A percentile compares a stretch with the other conserved stretches of the same genome.
phyloP scores from a whole-genome alignment of 2,888 invertebrate species.

The Osedax fenrisi region DNA sequence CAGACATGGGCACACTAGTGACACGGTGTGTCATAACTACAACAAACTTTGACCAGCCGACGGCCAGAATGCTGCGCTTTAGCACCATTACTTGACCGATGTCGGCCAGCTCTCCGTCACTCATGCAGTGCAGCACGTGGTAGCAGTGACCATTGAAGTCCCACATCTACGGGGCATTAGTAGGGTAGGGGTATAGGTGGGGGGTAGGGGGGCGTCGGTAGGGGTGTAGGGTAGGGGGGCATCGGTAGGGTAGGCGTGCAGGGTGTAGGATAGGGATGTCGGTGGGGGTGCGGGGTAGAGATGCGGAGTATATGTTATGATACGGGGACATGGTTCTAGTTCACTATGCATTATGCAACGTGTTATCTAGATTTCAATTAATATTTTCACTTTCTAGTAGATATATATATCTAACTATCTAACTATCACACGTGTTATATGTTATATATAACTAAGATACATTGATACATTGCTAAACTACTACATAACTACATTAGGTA shows the following conservation, averaged over 20 bases:
- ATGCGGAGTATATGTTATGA: not conserved
- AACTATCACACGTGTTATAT: no score
- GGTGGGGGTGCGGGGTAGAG: not conserved
- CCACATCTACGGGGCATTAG: constrained; percentile 43
- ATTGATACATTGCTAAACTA: no score
- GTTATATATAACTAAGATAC: no score
- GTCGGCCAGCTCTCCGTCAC: constrained; percentile 46
- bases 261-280: not conserved
- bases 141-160: constrained; percentile 51
- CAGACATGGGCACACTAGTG: no score
- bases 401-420: no score
- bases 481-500: no score
- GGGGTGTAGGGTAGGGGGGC: not conserved
- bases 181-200: not conserved
- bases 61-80: constrained; percentile 45
- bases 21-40: no score
- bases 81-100: constrained; percentile 47
- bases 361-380: no score
- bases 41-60: constrained; percentile 49
- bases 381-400: no score
- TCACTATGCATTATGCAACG: no score
- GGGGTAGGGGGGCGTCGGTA: not conserved
- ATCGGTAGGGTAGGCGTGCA: not conserved
- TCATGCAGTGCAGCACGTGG: constrained; percentile 46
- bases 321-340: no score